phyloP scores from a whole-genome alignment of 1,140 invertebrate genomes.

The Phthorimaea operculella region DNA sequence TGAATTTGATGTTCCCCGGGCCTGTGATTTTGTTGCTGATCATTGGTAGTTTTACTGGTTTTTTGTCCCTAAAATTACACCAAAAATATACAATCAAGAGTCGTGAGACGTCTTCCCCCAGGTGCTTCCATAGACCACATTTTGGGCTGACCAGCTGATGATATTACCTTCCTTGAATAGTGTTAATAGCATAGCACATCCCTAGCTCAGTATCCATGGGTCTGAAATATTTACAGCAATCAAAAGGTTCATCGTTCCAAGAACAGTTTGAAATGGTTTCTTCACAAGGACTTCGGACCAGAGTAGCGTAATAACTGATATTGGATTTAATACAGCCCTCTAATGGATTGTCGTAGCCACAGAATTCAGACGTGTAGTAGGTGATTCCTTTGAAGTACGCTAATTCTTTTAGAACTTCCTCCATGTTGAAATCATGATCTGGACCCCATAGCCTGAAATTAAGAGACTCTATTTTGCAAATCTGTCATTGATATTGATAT shows the following conservation, averaged over 20 bases:
- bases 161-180: conserved; percentile 66
- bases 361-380: conserved; percentile 74
- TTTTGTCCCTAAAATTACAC: conserved; percentile 35
- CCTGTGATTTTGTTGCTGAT: conserved; percentile 69
- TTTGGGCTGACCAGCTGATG: not conserved
- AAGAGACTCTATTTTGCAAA: too few relatives aligned
- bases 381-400: conserved; percentile 74
- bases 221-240: conserved; percentile 75
- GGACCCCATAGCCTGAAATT: conserved; percentile 68
- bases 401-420: conserved; percentile 75
- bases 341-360: conserved; percentile 55
- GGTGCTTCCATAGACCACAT: not conserved
- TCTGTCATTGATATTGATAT: too few relatives aligned
- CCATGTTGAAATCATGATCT: conserved; percentile 75
- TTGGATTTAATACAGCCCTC: conserved; percentile 69
- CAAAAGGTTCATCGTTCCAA: conserved; percentile 72
- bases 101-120: too few relatives aligned
- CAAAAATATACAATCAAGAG: not conserved
- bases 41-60: conserved; percentile 54
- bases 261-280: conserved; percentile 69
- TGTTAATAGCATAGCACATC: conserved; percentile 73
- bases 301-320: conserved; percentile 68
- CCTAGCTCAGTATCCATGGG: conserved; percentile 74
- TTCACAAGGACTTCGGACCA: conserved; percentile 70
- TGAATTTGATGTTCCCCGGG: conserved; percentile 68